These are phyloP conservation scores for Sweltsa coloradensis DNA, from an alignment of 1,140 invertebrate genomes.

Conservation along the genomic window DNA sequence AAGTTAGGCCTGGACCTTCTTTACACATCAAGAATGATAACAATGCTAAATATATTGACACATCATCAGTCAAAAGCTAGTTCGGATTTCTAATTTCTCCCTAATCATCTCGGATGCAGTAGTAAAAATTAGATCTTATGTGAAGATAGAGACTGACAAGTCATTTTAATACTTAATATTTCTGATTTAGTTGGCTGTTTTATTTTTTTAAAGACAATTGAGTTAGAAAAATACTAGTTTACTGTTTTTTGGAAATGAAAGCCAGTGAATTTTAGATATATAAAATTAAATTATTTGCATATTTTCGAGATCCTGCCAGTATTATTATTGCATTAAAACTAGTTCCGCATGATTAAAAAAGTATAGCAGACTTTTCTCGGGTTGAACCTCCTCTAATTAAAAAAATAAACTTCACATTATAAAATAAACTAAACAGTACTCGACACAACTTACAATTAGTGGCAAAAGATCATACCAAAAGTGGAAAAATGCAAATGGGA, in stretches of 20 bases:
- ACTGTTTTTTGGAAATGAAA: constrained; percentile 6
- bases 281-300: constrained; percentile 9
- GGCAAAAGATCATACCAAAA: background rate
- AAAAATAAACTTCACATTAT: background rate
- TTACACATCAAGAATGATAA: constrained; percentile 19
- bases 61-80: constrained; percentile 23
- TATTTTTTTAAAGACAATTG: background rate
- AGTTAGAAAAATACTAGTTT: background rate
- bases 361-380: constrained; percentile 3
- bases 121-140: background rate
- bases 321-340: constrained; percentile 10
- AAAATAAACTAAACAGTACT: background rate
- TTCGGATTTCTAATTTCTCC: constrained; percentile 12
- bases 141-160: background rate
- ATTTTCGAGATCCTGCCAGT: constrained; percentile 7
- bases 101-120: constrained; percentile 5
- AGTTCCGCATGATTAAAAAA: constrained; percentile 6
- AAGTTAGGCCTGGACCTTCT: constrained; percentile 23
- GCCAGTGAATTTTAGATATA: constrained; percentile 1
- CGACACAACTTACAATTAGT: background rate
- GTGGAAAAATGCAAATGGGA: background rate
- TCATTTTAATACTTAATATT: constrained; percentile 1
- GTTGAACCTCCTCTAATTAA: background rate
- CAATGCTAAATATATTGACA: constrained; percentile 21
- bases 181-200: constrained; percentile 13